These are phyloP conservation scores for Campylomormyrus numenius DNA, from an alignment of 2,113 vertebrate genomes.

Conservation along the genomic window DNA sequence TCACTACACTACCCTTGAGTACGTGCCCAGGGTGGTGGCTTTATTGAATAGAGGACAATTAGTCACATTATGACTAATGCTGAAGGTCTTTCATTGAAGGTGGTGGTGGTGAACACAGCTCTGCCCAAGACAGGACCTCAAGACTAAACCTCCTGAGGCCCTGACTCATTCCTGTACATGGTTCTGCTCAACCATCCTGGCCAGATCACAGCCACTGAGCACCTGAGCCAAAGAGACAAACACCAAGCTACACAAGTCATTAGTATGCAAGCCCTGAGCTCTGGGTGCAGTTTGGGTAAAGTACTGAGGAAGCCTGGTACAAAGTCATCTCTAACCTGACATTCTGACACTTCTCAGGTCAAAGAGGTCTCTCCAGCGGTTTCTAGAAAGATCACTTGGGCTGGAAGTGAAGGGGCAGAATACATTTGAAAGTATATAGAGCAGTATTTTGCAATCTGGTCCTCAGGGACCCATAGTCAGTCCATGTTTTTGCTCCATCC, in stretches of 20 bases:
- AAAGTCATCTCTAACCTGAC: neutral
- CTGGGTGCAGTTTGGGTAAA: neutral
- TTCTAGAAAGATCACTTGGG: neutral
- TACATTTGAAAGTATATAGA: neutral
- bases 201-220: neutral
- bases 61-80: slow-evolving; percentile 1
- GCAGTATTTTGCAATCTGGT: neutral
- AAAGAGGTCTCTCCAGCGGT: neutral
- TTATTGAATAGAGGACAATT: neutral
- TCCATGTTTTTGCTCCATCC: neutral
- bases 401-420: neutral
- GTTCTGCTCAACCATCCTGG: neutral
- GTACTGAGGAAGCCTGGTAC: neutral
- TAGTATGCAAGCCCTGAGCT: neutral
- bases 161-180: neutral
- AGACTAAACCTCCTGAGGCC: neutral
- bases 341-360: neutral
- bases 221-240: neutral
- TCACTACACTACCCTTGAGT: neutral
- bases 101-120: neutral
- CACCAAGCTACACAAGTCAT: neutral
- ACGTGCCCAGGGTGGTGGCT: neutral
- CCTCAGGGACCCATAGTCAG: neutral
- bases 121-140: neutral
- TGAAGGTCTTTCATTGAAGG: neutral